phyloP scores from a whole-genome alignment of 2,888 invertebrate genomes.

The Callosobruchus maculatus region DNA sequence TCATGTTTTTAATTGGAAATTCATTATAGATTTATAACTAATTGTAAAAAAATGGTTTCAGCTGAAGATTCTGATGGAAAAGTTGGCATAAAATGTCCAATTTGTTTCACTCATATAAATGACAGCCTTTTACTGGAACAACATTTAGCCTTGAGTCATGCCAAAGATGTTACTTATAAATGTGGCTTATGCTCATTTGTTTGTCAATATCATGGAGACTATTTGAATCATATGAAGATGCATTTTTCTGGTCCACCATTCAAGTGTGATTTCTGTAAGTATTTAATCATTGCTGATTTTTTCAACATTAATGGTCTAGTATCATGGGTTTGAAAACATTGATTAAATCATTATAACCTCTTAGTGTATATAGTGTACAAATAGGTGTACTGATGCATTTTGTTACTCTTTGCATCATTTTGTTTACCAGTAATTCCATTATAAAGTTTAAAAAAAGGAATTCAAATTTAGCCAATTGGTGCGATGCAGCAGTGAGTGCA shows the following conservation, averaged over 20 bases:
- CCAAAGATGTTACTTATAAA: constrained; percentile 57
- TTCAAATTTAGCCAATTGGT: too few relatives aligned
- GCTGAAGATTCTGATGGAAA: constrained; percentile 38
- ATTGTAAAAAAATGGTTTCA: constrained; percentile 9
- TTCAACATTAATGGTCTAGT: not conserved
- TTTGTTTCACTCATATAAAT: constrained; percentile 53
- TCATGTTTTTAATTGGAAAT: too few relatives aligned
- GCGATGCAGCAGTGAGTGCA: too few relatives aligned
- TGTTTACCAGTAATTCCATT: too few relatives aligned
- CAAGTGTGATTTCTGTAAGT: constrained; percentile 58
- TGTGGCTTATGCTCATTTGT: constrained; percentile 62
- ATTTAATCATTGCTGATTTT: too few relatives aligned
- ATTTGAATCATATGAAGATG: constrained; percentile 58
- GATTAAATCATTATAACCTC: too few relatives aligned
- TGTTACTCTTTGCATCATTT: too few relatives aligned
- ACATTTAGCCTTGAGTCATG: constrained; percentile 56
- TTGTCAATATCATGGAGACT: constrained; percentile 60
- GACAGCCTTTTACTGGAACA: constrained; percentile 53
- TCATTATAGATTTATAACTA: too few relatives aligned
- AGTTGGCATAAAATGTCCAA: constrained; percentile 50
- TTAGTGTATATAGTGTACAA: too few relatives aligned
- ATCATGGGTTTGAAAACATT: not conserved
- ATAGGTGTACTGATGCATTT: too few relatives aligned
- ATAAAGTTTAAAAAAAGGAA: too few relatives aligned
- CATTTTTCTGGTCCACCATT: constrained; percentile 63